Base-by-base conservation (phyloP, 2,888 invertebrate species). In the Gibbula magus region DNA sequence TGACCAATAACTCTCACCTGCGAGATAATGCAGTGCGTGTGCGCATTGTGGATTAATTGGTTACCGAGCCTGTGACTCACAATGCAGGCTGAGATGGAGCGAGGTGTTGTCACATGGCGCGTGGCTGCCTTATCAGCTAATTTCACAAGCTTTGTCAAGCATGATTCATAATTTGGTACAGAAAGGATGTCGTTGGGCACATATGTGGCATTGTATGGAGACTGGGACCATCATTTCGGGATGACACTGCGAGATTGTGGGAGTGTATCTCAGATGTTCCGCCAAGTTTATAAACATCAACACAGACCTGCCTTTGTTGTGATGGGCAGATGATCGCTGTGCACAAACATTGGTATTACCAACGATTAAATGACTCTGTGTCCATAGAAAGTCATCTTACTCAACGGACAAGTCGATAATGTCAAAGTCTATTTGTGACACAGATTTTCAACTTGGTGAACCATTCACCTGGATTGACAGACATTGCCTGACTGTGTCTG, bases 71-170 rank as follows among this genome's bases (percentile, higher is more conserved):
- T 22, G 61, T 61, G 61, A 61, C 61, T 61, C 61, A 61, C 56
- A 25, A 13, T 61, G 29, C 61, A 45, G 45, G 45, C 45, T 45
- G 45, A 45, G 13, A 45, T 29, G 29, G 29, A 61, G 61, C 10
- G 61, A 61, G 61, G 61, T 61, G 61, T 61, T 61, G 61, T 61
- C 61, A 61, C 29, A 61, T 61, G 61, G 61, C 61, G 29, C 61
- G 61, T 61, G 61, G 61, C 61, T 20, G 29, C 25, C 22, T 22
- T 61, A 61, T 61, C 61, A 61, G 61, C 25, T 61, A 61, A 61
- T 61, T 45, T 61, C 22, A 29, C 29, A 61, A 61, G 29, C 61
- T 29, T 45, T 45, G 45, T 61, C 29, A 61, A 61, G 61, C 25
- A 61, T 61, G 61, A 61, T 61, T 61, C 61, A 61, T 61, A 61